Evolutionary conservation across 2,113 vertebrate genomes (phyloP), one percentile per base, ranked within the genome.

Genomic region (Sporophila hypoxantha): DNA sequence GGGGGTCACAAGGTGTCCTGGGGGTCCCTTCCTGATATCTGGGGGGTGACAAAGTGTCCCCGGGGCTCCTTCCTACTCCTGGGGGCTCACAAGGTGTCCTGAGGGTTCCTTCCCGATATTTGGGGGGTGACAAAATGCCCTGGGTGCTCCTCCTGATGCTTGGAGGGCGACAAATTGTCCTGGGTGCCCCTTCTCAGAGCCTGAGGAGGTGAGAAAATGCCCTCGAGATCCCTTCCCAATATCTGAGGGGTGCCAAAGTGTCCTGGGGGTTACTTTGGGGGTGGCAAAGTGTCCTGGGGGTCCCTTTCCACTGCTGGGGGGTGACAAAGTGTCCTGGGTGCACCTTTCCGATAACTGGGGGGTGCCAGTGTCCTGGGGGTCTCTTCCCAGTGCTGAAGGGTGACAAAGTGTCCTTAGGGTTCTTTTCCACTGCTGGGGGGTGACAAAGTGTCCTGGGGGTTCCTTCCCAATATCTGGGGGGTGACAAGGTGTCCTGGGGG

Each of bases 321-420:
- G 53, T 44, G 19, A 12, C 17, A 56, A 6, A 19, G 3, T 42
- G 30, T 11, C 32, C n/a, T 25, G 4, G n/a, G 17, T 55, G 9
- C 34, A 37, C 12, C 34, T 9, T 67, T 5, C 5, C 1, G 0
- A 2, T 13, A 0, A 1, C 6, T 9, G 42, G 2, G 7, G 0
- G 17, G 53, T 74, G 61, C 42, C 5, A 8, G 4, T 22, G 32
- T 14, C 25, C 1, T 67, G 12, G 32, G 17, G 52, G 39, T 34
- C 39, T 10, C 36, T 8, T 37, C 5, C 5, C 2, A 1, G 36
- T 36, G 36, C 36, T 36, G 36, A 36, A 36, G 5, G 32, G 17
- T 73, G 49, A 34, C 9, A 67, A 2, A 21, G 2, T 27, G 13
- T 14, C 47, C 47, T 69, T 19, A 14, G 46, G 21, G 52, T 4